These are phyloP conservation scores for Melopsittacus undulatus DNA, from an alignment of 2,797 vertebrate genomes.

Conservation along the genomic window DNA sequence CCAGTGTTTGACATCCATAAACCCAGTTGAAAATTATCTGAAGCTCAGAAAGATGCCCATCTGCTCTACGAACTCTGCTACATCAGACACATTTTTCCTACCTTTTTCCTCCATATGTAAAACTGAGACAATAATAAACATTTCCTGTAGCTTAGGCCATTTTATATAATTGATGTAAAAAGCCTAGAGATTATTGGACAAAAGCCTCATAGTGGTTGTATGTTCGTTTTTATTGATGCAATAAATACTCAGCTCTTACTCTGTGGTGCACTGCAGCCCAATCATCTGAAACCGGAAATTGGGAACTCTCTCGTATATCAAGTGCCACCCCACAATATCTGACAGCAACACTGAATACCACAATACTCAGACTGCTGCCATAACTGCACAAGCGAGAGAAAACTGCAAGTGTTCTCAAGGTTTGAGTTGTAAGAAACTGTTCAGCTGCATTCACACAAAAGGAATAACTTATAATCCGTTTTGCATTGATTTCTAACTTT, in stretches of 20 bases:
- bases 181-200: constrained; percentile 1
- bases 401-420: background rate
- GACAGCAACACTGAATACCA: background rate
- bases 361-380: background rate
- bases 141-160: background rate
- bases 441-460: background rate
- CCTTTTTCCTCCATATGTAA: background rate
- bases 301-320: constrained; percentile 20
- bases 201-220: background rate
- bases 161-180: constrained; percentile 18
- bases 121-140: background rate
- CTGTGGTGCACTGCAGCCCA: background rate
- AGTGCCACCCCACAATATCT: background rate
- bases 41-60: background rate
- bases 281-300: background rate
- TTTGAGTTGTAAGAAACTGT: background rate
- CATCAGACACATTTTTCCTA: background rate
- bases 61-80: background rate
- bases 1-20: background rate
- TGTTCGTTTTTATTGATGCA: constrained; percentile 39
- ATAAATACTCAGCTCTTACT: constrained; percentile 2
- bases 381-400: background rate
- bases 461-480: background rate
- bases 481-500: background rate
- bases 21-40: background rate